Evolutionary conservation across 2,888 invertebrate species (phyloP), one percentile per base, ranked within the genome.

Genomic region (Pachymerium ferrugineum): DNA sequence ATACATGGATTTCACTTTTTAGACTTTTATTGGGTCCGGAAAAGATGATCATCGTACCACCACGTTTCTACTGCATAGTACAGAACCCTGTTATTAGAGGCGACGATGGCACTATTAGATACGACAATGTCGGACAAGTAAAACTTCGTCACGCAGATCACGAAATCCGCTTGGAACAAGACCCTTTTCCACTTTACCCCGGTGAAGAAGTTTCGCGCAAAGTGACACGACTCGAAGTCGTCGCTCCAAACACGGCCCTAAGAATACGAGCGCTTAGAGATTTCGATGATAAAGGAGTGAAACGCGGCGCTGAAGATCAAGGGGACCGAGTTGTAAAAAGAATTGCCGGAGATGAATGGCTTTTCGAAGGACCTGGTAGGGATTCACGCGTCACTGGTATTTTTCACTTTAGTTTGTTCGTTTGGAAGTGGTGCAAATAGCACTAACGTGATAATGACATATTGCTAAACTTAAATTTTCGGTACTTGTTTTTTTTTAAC

Each of bases 121-220:
- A 79, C 67, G 85, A 85, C 75, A 76, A 74, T 0, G 77, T 78
- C 74, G 84, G 84, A 22, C 85, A 85, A 78, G 82, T 79, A 8
- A 81, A 79, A 33, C 80, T 85, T 28, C 77, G 78, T 5, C 83
- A 85, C 78, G 85, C 84, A 74, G 85, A 85, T 77, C 81, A 81
- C 74, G 85, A 85, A 75, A 83, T 84, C 74, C 79, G 85, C n/a
- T 79, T 85, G 31, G 80, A 84, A 19, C 84, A 84, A 77, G 84
- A 84, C 12, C 85, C 85, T 2, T 85, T 85, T 77, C 85, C 85
- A 12, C 80, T 85, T 14, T 85, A 83, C 79, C 85, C 85, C 16
- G 85, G 85, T 19, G 85, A 85, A 78, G 70, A 68, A 4, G 72
- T 82, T 3, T 72, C 75, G 8, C 54, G 70, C 71, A 77, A 70